A percentile compares a stretch with the other conserved stretches of the same genome.
These are phyloP conservation scores for Embidobia sp. DNA, from an alignment of 2,888 invertebrate species.

Conservation along the genomic window DNA sequence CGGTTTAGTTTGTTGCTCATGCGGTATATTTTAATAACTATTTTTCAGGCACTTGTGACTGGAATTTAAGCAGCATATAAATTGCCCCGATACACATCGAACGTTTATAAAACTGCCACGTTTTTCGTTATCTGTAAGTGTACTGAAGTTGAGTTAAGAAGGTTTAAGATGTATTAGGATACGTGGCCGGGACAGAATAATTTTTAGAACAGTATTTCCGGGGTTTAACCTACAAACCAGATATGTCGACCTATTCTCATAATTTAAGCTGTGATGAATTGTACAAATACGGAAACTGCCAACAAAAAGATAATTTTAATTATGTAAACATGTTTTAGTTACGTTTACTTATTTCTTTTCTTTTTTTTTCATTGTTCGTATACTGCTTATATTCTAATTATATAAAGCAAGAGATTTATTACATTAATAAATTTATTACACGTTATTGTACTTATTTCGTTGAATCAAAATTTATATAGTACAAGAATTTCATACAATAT, in stretches of 20 bases:
- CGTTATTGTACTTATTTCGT: too few species aligned
- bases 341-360: too few species aligned
- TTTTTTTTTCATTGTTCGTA: too few species aligned
- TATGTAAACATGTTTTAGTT: too few species aligned
- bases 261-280: constrained; percentile 14
- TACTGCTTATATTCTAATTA: too few species aligned
- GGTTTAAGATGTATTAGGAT: constrained; percentile 18
- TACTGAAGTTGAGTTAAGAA: constrained; percentile 18
- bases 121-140: constrained; percentile 7
- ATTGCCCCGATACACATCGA: constrained; percentile 27
- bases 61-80: constrained; percentile 11
- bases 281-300: not conserved
- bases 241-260: constrained; percentile 12
- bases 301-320: not conserved
- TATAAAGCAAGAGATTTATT: too few species aligned
- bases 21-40: constrained; percentile 12
- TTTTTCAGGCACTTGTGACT: constrained; percentile 9
- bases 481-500: too few species aligned
- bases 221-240: constrained; percentile 19
- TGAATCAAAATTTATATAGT: too few species aligned
- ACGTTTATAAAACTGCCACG: constrained; percentile 25
- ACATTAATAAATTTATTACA: too few species aligned
- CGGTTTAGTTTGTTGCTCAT: not conserved
- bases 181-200: constrained; percentile 13
- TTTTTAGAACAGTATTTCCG: constrained; percentile 6